A percentile compares a stretch with the other conserved stretches of the same genome.
Evolutionary conservation across 2,888 invertebrate genomes (phyloP).

Genomic region (Drosophila barbarae): DNA sequence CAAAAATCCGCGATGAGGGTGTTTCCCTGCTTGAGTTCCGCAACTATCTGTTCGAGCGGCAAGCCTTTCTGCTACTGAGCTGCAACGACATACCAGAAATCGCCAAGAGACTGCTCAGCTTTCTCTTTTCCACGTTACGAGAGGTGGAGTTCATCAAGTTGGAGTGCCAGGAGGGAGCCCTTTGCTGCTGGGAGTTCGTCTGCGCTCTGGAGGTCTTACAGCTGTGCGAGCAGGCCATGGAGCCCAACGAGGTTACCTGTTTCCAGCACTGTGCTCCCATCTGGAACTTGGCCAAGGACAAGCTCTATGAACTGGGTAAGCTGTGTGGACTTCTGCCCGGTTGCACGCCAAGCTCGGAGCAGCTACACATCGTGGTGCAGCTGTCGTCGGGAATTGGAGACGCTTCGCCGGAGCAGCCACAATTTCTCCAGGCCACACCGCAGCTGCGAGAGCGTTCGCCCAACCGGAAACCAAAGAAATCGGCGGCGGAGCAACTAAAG

Average conservation of each 20-base stretch:
- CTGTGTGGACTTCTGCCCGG: conserved; percentile 95
- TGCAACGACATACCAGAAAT: conserved; percentile 82
- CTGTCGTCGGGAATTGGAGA: conserved; percentile 95
- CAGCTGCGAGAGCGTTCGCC: conserved; percentile 80
- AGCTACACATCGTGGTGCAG: conserved; percentile 93
- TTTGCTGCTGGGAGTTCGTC: conserved; percentile 95
- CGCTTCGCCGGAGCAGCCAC: conserved; percentile 80
- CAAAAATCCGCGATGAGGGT: conserved; percentile 72
- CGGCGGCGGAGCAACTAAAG: conserved; percentile 89
- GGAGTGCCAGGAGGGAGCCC: conserved; percentile 88
- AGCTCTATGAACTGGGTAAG: conserved; percentile 88
- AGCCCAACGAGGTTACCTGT: conserved; percentile 85
- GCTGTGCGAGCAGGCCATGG: conserved; percentile 86
- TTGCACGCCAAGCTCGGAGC: conserved; percentile 88
- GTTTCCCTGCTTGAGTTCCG: conserved; percentile 93
- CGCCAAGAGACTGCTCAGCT: conserved; percentile 92
- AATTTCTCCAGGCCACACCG: conserved; percentile 75
- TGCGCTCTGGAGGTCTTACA: conserved; percentile 93
- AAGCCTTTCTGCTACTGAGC: conserved; percentile 88
- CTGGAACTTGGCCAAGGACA: conserved; percentile 93
- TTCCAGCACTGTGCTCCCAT: conserved; percentile 91
- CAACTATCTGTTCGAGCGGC: conserved; percentile 95
- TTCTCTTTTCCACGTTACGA: conserved; percentile 92
- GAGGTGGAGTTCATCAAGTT: conserved; percentile 91
- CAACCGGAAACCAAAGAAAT: conserved; percentile 79